Percentiles rank a stretch among this genome's conserved stretches.
phyloP scores from a whole-genome alignment of 2,888 invertebrate genomes.

The Neoitamus cyanurus region DNA sequence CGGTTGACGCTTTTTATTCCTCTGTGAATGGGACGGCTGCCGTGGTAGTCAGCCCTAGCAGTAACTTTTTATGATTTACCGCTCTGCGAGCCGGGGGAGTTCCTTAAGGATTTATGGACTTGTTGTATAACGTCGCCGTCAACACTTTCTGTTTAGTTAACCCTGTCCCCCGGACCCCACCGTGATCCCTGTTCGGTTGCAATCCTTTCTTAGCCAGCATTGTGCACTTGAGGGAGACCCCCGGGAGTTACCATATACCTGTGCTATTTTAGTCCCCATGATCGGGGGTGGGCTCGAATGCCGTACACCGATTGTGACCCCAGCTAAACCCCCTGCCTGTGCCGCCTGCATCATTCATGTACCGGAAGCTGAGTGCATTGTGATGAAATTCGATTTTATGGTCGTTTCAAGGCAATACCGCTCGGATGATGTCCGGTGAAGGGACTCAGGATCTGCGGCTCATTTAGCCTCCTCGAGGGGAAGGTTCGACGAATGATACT shows the following conservation, averaged over 20 bases:
- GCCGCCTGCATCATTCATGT: not conserved
- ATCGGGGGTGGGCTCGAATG: not conserved
- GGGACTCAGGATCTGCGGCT: not conserved
- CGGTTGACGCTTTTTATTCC: slow-evolving; percentile 37
- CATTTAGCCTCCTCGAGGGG: not conserved
- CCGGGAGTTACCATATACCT: not conserved
- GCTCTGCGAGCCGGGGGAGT: slow-evolving; percentile 26
- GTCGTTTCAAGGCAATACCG: slow-evolving; percentile 1
- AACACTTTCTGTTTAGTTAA: slow-evolving; percentile 25
- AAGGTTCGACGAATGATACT: not conserved
- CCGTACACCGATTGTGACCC: not conserved
- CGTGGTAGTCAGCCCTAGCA: slow-evolving; percentile 30
- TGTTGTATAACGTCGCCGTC: slow-evolving; percentile 27
- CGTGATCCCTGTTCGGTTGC: not conserved
- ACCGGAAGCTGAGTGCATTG: slow-evolving; percentile 41
- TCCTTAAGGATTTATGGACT: slow-evolving; percentile 45
- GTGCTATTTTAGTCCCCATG: not conserved
- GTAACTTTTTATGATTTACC: slow-evolving; percentile 46
- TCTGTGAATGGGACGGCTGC: slow-evolving; percentile 38
- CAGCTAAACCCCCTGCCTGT: not conserved
- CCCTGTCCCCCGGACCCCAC: not conserved
- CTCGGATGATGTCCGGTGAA: not conserved
- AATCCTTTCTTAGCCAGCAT: not conserved
- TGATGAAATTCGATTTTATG: slow-evolving; percentile 36
- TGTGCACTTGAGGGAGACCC: not conserved